phyloP scores from a whole-genome alignment of 2,797 vertebrate species.

The Brachyalestes nurse region DNA sequence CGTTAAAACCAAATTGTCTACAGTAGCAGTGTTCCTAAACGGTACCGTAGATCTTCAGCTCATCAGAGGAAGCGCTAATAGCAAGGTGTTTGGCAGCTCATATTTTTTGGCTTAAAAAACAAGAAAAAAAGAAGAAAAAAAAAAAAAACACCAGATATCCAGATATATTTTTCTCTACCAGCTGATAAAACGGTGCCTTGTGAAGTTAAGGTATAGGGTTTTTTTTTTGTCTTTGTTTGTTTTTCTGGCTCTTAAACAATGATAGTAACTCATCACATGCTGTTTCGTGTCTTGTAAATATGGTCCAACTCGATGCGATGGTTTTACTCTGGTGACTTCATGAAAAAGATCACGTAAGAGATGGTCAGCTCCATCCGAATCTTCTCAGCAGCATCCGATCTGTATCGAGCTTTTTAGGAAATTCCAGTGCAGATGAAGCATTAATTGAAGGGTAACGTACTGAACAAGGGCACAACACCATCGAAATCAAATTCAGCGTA shows the following conservation, averaged over 20 bases:
- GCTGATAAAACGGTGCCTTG: slow-evolving; percentile 64
- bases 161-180: slow-evolving; percentile 71
- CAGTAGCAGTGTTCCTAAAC: slow-evolving; percentile 65
- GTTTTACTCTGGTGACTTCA: slow-evolving; percentile 57
- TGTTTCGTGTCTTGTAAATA: slow-evolving; percentile 48
- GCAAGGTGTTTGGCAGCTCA: slow-evolving; percentile 70
- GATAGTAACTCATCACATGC: slow-evolving; percentile 41
- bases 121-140: slow-evolving; percentile 53
- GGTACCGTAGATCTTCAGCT: slow-evolving; percentile 44
- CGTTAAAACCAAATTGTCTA: slow-evolving; percentile 52
- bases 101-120: slow-evolving; percentile 64
- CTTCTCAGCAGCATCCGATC: slow-evolving; percentile 70
- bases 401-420: slow-evolving; percentile 75
- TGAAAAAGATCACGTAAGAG: slow-evolving; percentile 45
- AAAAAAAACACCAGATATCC: slow-evolving; percentile 60
- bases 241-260: slow-evolving; percentile 71
- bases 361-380: slow-evolving; percentile 66
- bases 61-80: slow-evolving; percentile 61
- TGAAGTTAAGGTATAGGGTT: slow-evolving; percentile 80
- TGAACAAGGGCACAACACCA: slow-evolving; percentile 81
- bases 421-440: slow-evolving; percentile 77
- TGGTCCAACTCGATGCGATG: slow-evolving; percentile 20
- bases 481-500: slow-evolving; percentile 88
- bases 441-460: slow-evolving; percentile 70
- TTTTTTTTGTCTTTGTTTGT: slow-evolving; percentile 36